Conservation (phyloP, 1,140 invertebrate genomes). For the Megalopta genalis region DNA sequence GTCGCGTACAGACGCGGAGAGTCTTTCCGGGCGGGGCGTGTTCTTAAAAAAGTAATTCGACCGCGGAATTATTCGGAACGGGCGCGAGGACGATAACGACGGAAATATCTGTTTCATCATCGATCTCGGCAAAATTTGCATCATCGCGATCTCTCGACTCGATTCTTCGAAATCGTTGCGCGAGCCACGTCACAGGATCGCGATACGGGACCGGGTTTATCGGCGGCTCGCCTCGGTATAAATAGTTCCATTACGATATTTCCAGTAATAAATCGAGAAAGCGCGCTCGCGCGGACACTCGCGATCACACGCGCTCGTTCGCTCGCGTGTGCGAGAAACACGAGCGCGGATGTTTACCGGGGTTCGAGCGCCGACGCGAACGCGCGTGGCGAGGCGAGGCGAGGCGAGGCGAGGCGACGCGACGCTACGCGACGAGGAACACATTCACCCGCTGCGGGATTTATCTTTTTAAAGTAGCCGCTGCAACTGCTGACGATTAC, state of each 20-base stretch:
- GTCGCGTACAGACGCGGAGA: too few relatives aligned
- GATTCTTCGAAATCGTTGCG: slow-evolving; percentile 28
- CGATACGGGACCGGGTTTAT: slow-evolving; percentile 12
- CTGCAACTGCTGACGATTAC: slow-evolving; percentile 21
- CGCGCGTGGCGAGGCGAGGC: not conserved
- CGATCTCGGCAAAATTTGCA: not conserved
- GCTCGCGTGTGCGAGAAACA: too few relatives aligned
- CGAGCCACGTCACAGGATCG: slow-evolving; percentile 13
- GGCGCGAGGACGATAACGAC: too few relatives aligned
- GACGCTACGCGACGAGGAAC: not conserved
- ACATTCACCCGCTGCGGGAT: slow-evolving; percentile 7
- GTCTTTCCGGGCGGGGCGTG: too few relatives aligned
- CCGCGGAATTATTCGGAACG: too few relatives aligned
- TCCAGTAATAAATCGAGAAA: slow-evolving; percentile 38
- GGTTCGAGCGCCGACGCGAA: too few relatives aligned
- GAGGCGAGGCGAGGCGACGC: not conserved
- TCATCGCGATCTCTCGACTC: slow-evolving; percentile 12
- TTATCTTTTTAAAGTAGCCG: slow-evolving; percentile 36
- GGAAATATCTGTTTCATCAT: slow-evolving; percentile 19
- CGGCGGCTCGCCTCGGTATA: slow-evolving; percentile 7
- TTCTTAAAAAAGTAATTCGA: too few relatives aligned
- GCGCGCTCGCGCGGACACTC: not conserved
- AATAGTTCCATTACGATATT: slow-evolving; percentile 38
- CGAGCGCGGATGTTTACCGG: slow-evolving; percentile 13
- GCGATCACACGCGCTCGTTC: too few relatives aligned